phyloP scores from a whole-genome alignment of 1,140 invertebrate genomes.

The Sinonovacula constricta region DNA sequence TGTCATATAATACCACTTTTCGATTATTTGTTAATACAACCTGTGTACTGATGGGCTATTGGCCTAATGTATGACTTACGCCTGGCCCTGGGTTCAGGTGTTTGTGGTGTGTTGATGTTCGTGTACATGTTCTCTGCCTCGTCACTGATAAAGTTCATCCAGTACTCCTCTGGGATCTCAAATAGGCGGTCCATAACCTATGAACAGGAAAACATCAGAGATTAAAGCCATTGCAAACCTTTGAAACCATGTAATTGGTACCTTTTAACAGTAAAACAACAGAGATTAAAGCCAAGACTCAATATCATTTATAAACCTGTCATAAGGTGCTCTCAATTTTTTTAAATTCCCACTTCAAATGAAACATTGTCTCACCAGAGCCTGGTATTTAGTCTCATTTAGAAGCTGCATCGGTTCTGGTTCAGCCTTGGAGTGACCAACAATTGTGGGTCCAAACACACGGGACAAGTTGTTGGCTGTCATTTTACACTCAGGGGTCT shows the following conservation, averaged over 20 bases:
- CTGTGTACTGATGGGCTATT: too few relatives aligned
- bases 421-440: slow-evolving; percentile 88
- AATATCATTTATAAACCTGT: too few relatives aligned
- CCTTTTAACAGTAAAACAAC: too few relatives aligned
- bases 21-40: too few relatives aligned
- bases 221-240: too few relatives aligned
- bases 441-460: slow-evolving; percentile 91
- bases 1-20: too few relatives aligned
- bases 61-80: too few relatives aligned
- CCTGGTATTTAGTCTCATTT: slow-evolving; percentile 83
- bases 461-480: slow-evolving; percentile 87
- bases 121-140: slow-evolving; percentile 62
- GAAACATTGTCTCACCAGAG: slow-evolving; percentile 78
- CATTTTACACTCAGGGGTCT: slow-evolving; percentile 88
- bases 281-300: too few relatives aligned
- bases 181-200: slow-evolving; percentile 85
- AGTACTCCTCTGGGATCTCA: slow-evolving; percentile 84
- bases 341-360: too few relatives aligned
- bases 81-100: slow-evolving; percentile 51
- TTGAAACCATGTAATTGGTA: too few relatives aligned
- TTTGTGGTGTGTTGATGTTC: slow-evolving; percentile 33
- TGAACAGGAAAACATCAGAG: slow-evolving; percentile 41
- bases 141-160: slow-evolving; percentile 81
- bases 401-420: slow-evolving; percentile 83
- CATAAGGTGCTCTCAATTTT: too few relatives aligned